Percentiles rank a stretch among this genome's conserved stretches.
Evolutionary conservation across 64 coral and sea anemone genomes (phyloP).

Genomic region (Hydrozoanthus tunicans): DNA sequence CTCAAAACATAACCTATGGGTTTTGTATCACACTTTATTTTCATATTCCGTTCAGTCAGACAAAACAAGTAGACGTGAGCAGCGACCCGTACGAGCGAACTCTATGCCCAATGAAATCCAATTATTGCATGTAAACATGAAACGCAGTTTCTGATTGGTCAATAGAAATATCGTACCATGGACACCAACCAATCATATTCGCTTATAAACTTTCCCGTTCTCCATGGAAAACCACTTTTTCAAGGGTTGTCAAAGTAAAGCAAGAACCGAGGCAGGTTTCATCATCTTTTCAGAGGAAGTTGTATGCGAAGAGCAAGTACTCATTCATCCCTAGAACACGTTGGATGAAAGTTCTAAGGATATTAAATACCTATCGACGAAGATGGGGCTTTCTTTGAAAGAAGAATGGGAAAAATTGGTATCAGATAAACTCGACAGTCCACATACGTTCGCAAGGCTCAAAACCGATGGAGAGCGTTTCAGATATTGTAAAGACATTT

Average conservation of each 20-base stretch:
- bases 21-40: no score
- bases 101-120: not conserved
- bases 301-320: not conserved
- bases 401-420: constrained; percentile 87
- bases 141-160: constrained; percentile 34
- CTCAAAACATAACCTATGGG: no score
- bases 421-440: constrained; percentile 72
- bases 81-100: no score
- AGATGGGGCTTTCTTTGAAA: constrained; percentile 68
- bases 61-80: not conserved
- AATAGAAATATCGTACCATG: constrained; percentile 26
- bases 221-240: constrained; percentile 61
- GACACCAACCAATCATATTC: constrained; percentile 15
- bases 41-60: no score
- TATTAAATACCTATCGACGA: not conserved
- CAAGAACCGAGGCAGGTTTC: not conserved
- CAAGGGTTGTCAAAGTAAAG: constrained; percentile 6
- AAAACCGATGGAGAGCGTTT: constrained; percentile 80
- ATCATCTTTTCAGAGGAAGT: constrained; percentile 32
- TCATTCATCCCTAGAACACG: not conserved
- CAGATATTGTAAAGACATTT: constrained; percentile 85
- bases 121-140: not conserved
- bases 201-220: not conserved
- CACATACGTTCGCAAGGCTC: constrained; percentile 68
- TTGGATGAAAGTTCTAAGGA: not conserved